Base-by-base conservation (phyloP, 2,888 invertebrate species). In the Eupelmus urozonus region DNA sequence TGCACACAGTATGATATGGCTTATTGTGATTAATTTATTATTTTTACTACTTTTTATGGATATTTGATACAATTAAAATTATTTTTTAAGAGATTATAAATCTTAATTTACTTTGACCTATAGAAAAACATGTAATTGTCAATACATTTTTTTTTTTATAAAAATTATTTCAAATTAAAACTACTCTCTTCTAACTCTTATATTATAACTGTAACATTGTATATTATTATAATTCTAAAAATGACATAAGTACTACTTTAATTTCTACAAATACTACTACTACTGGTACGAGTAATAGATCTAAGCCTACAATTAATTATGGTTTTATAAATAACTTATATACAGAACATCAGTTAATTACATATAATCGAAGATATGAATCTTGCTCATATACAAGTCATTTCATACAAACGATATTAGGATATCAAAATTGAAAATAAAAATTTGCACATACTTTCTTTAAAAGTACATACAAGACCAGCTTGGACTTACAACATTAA, bases 1-100 rank as follows among this genome's bases (percentile, higher is more conserved):
- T 87, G 85, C 49, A 86, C 87, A 0, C 86, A 87, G 70, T 82
- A 84, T 18, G 82, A 82, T 29, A 86, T 83, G 79, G 84, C 83
- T n/a, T 49, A 80, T 25, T 83, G 83, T 62, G 40, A 65, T 57
- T 84, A 77, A 74, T 75, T 76, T 70, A 34, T 62, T 69, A 49
- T 40, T 25, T 59, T 18, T 42, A 70, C 23, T 53, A 76, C 45
- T 62, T 55, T 76, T 69, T 75, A 27, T 13, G 23, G 7, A 23
- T 25, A 3, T 49, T 23, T n/a, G 42, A 63, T 63, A 63, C 25
- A 20, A 27, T 49, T 29, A 67, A 67, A 63, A 34, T 53, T 34
- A 34, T n/a, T n/a, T n/a, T n/a, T n/a, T n/a, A n/a, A n/a, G n/a
- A n/a, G n/a, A n/a, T n/a, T n/a, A n/a, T n/a, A n/a, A n/a, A n/a